Conservation (phyloP, 1,140 invertebrate species). For the Zelostemma sp. region DNA sequence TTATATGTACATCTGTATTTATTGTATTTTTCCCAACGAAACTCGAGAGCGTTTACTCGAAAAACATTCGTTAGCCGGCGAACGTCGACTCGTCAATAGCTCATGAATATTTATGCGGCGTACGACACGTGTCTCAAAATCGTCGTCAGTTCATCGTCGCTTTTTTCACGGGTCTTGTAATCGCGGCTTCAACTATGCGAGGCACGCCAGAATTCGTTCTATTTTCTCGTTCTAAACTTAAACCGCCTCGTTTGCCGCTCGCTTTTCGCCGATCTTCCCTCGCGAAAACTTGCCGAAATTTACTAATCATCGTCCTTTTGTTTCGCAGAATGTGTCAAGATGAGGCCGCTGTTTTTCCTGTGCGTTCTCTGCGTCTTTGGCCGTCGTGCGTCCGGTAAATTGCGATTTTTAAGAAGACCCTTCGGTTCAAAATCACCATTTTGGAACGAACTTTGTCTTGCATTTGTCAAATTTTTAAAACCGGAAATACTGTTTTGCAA, state of each 20-base stretch:
- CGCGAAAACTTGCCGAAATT: constrained; percentile 21
- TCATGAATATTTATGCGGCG: neutral
- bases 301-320: constrained; percentile 47
- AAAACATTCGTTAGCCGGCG: neutral
- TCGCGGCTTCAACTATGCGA: constrained; percentile 46
- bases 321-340: constrained; percentile 68
- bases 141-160: constrained; percentile 29
- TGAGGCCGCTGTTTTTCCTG: constrained; percentile 58
- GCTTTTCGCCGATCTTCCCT: constrained; percentile 53
- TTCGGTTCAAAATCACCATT: no score
- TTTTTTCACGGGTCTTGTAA: constrained; percentile 39
- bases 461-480: no score
- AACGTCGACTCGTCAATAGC: constrained; percentile 2
- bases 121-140: constrained; percentile 13
- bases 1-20: constrained; percentile 41
- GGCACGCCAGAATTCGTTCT: constrained; percentile 61
- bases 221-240: constrained; percentile 65
- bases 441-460: no score
- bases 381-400: constrained; percentile 56
- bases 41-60: constrained; percentile 9
- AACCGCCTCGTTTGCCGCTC: constrained; percentile 59
- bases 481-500: no score
- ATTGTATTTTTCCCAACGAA: neutral
- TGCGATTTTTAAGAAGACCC: no score
- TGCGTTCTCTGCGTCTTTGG: constrained; percentile 53